Evolutionary conservation across 2,113 vertebrate species (phyloP).

Genomic region (Lophotis ruficrista): DNA sequence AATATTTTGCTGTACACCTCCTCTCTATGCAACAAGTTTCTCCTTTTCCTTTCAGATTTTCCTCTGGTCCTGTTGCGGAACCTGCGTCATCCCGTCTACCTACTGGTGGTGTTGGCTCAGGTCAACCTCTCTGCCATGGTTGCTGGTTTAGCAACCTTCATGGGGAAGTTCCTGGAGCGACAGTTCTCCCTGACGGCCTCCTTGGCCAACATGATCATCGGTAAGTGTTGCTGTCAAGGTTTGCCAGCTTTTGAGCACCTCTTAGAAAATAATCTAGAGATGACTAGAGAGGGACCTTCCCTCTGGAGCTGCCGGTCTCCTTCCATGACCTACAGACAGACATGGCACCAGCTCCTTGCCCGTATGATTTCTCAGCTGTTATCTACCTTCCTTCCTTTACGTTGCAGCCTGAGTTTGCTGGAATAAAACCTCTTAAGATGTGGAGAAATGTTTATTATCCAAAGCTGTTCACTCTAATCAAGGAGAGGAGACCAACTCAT

Average conservation of each 20-base stretch:
- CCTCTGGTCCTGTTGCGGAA: slow-evolving; percentile 84
- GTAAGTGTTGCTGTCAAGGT: slow-evolving; percentile 52
- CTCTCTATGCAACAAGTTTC: neutral
- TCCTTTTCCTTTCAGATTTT: slow-evolving; percentile 69
- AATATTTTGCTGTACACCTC: neutral
- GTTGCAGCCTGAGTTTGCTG: neutral
- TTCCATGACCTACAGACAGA: neutral
- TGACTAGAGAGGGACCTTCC: no score
- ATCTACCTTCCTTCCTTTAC: neutral
- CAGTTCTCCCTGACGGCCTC: slow-evolving; percentile 86
- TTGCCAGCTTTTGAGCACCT: neutral
- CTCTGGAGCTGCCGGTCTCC: neutral
- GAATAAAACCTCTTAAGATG: neutral
- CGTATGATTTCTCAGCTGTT: neutral
- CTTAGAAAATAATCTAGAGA: neutral
- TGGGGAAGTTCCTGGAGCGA: slow-evolving; percentile 91
- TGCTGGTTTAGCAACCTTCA: slow-evolving; percentile 88
- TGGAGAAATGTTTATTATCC: neutral
- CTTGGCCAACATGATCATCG: slow-evolving; percentile 88
- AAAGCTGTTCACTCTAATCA: neutral
- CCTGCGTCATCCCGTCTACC: slow-evolving; percentile 83
- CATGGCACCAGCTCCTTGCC: neutral
- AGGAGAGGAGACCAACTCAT: neutral
- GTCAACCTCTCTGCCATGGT: slow-evolving; percentile 85
- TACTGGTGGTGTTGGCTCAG: slow-evolving; percentile 90